phyloP scores from a whole-genome alignment of 2,113 vertebrate genomes.

The Phoxinus phoxinus region DNA sequence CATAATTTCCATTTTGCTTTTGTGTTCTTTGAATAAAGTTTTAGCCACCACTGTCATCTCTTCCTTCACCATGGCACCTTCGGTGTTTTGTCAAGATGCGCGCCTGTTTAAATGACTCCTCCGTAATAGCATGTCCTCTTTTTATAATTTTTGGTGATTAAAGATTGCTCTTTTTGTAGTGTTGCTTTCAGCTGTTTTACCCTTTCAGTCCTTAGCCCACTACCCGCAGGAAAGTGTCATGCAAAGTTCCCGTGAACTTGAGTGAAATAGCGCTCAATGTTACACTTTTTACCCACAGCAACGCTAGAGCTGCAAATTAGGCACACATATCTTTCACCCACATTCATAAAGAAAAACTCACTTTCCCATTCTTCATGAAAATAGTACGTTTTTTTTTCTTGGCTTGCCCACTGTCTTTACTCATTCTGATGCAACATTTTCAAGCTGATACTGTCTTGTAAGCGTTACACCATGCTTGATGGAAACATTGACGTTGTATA shows the following conservation, averaged over 20 bases:
- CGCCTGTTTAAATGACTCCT: slow-evolving; percentile 15
- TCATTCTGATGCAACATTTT: no score
- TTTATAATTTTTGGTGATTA: neutral
- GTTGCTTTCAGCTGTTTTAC: slow-evolving; percentile 13
- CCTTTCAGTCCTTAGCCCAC: neutral
- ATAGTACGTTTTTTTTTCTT: no score
- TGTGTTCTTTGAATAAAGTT: slow-evolving; percentile 33
- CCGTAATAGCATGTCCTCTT: neutral
- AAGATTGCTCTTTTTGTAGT: neutral
- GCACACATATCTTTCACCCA: neutral
- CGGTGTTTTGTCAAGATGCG: neutral
- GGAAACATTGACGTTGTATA: no score
- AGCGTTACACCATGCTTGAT: no score
- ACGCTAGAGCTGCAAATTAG: neutral
- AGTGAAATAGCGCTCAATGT: neutral
- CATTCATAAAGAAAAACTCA: no score
- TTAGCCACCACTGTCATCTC: neutral
- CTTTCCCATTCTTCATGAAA: no score
- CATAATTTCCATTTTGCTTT: slow-evolving; percentile 37
- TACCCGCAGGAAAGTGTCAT: neutral
- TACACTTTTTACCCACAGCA: neutral
- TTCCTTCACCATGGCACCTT: slow-evolving; percentile 21
- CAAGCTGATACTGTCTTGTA: no score
- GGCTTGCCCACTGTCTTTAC: no score
- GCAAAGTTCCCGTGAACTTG: neutral